Percentiles rank a stretch among this genome's conserved stretches.
Evolutionary conservation across 1,140 invertebrate genomes (phyloP).

Genomic region (Camponotus pennsylvanicus): DNA sequence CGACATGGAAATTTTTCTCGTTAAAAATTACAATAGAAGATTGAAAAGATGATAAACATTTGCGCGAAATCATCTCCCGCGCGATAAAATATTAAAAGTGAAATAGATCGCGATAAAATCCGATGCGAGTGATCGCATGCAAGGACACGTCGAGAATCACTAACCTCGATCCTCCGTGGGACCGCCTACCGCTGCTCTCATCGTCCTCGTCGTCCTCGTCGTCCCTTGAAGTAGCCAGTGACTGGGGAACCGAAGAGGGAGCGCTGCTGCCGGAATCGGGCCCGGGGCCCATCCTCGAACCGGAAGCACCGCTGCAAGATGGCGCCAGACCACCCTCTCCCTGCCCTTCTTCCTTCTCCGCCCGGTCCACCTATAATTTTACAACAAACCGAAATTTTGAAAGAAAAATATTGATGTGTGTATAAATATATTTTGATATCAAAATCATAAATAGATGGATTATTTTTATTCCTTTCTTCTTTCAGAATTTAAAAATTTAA

Average conservation of each 20-base stretch:
- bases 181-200: constrained; percentile 82
- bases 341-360: constrained; percentile 84
- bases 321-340: constrained; percentile 81
- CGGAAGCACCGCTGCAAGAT: constrained; percentile 79
- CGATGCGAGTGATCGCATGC: background rate
- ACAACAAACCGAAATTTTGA: background rate
- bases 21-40: background rate
- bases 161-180: constrained; percentile 81
- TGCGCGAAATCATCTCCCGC: background rate
- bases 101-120: background rate
- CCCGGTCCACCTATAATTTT: constrained; percentile 82
- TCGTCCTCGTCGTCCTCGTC: constrained; percentile 85
- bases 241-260: constrained; percentile 83
- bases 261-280: constrained; percentile 85
- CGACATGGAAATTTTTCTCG: background rate
- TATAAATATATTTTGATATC: background rate
- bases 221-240: constrained; percentile 84
- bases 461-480: background rate
- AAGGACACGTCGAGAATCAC: constrained; percentile 36
- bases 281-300: constrained; percentile 84
- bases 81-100: background rate
- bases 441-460: background rate
- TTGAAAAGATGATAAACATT: background rate
- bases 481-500: background rate
- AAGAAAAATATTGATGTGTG: background rate